These are phyloP conservation scores for Drosophila rhopaloa DNA, from an alignment of 1,140 invertebrate genomes.

Conservation along the genomic window DNA sequence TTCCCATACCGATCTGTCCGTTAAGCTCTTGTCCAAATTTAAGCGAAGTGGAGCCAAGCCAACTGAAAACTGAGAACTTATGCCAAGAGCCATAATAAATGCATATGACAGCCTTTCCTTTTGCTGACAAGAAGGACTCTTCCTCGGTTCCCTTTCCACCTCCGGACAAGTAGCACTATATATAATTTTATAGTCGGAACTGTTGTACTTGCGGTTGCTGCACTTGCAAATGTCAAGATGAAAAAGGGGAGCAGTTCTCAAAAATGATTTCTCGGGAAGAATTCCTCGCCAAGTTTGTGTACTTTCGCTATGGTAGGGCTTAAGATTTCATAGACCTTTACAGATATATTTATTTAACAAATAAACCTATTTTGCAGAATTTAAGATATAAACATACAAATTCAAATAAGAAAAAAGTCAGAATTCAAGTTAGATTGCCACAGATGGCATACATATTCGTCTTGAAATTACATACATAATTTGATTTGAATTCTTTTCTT, in stretches of 20 bases:
- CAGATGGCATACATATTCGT: no score
- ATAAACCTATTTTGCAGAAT: no score
- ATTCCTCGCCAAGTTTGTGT: no score
- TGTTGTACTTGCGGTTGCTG: constrained; percentile 39
- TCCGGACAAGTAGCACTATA: constrained; percentile 22
- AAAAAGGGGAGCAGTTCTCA: constrained; percentile 17
- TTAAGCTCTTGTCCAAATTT: constrained; percentile 22
- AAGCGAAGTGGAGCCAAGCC: constrained; percentile 27
- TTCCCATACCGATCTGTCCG: background rate
- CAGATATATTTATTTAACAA: background rate
- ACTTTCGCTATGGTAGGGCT: no score
- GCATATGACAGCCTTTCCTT: constrained; percentile 73
- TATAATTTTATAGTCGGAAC: constrained; percentile 39
- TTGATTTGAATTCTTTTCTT: no score
- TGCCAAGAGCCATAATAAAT: constrained; percentile 63
- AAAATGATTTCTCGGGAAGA: background rate
- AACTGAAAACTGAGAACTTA: constrained; percentile 45
- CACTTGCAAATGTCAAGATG: constrained; percentile 53
- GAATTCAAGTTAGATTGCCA: no score
- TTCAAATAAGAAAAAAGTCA: no score
- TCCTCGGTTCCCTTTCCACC: background rate
- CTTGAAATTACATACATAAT: no score
- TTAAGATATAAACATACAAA: no score
- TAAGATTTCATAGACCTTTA: no score
- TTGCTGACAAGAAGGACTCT: constrained; percentile 71